phyloP scores from a whole-genome alignment of 2,888 invertebrate genomes.

The Galerucella nymphaeae region DNA sequence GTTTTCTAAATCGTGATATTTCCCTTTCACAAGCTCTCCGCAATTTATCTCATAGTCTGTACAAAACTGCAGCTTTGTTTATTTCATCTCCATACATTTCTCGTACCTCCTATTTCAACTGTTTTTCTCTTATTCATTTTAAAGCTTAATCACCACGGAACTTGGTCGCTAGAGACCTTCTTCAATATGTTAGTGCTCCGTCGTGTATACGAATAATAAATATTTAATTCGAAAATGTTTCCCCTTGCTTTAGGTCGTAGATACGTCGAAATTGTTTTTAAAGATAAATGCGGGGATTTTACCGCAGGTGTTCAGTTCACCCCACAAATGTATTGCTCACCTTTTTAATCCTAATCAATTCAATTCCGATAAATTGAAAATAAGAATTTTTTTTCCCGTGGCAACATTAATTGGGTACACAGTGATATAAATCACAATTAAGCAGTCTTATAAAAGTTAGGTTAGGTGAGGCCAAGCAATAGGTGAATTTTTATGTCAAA shows the following conservation, averaged over 20 bases:
- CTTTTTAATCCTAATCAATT: background rate
- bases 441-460: too few species aligned
- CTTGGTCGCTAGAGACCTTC: conserved; percentile 9
- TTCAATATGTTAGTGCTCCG: conserved; percentile 20
- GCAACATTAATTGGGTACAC: too few species aligned
- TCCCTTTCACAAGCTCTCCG: background rate
- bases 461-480: too few species aligned
- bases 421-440: too few species aligned
- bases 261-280: conserved; percentile 15
- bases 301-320: conserved; percentile 12
- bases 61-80: conserved; percentile 2
- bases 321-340: background rate
- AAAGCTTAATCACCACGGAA: conserved; percentile 19
- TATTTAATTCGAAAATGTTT: conserved; percentile 19
- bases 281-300: conserved; percentile 17
- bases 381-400: background rate
- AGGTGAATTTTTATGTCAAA: too few species aligned
- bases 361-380: background rate
- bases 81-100: conserved; percentile 4
- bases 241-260: conserved; percentile 3
- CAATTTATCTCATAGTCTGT: conserved; percentile 1
- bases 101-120: background rate
- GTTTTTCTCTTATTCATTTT: conserved; percentile 11
- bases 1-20: background rate
- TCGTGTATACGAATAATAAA: conserved; percentile 15